A percentile compares a stretch with the other conserved stretches of the same genome.
Conservation (phyloP, 1,140 invertebrate genomes). For the Geopemphigus sp. region DNA sequence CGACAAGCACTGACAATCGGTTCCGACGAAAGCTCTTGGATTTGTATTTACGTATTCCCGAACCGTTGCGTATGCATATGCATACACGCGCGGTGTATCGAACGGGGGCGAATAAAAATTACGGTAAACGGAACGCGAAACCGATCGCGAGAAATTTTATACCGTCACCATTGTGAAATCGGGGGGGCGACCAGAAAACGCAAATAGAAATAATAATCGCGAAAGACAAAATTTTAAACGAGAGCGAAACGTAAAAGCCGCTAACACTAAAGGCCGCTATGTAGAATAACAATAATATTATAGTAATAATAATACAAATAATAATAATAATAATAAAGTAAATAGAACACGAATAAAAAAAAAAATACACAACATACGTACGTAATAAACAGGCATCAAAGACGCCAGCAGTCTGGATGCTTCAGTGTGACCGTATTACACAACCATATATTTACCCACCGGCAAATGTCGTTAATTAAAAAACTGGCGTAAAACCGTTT, state of each 20-base stretch:
- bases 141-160: background rate
- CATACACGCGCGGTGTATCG: too few relatives aligned
- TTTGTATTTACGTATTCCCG: background rate
- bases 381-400: constrained; percentile 11
- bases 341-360: constrained; percentile 39
- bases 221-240: too few relatives aligned
- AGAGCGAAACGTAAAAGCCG: background rate
- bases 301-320: background rate
- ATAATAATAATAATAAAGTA: constrained; percentile 29
- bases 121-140: too few relatives aligned
- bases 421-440: constrained; percentile 32
- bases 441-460: too few relatives aligned
- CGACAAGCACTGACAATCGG: background rate
- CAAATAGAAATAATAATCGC: background rate
- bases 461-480: too few relatives aligned
- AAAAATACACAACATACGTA: constrained; percentile 42
- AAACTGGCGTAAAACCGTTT: too few relatives aligned
- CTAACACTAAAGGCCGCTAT: constrained; percentile 8
- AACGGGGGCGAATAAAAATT: too few relatives aligned
- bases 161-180: background rate
- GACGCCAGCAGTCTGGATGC: background rate
- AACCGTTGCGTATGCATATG: too few relatives aligned
- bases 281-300: constrained; percentile 14
- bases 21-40: background rate
- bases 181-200: background rate